phyloP scores from a whole-genome alignment of 1,140 invertebrate species.

The Orussus abietinus region DNA sequence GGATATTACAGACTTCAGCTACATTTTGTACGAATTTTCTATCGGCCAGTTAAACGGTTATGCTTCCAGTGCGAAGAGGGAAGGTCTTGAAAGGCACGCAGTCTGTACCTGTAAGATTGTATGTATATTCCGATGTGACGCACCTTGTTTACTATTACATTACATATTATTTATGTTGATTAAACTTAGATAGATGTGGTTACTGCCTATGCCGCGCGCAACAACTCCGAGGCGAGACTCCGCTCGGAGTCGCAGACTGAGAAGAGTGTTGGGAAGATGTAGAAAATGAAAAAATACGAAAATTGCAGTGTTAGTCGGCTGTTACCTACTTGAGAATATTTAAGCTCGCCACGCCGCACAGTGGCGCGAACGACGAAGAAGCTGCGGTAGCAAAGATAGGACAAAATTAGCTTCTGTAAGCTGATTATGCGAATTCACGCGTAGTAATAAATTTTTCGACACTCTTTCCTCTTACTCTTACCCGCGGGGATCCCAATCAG shows the following conservation, averaged over 20 bases:
- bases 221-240: constrained; percentile 15
- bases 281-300: too few relatives aligned
- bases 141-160: constrained; percentile 30
- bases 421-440: too few relatives aligned
- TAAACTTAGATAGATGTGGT: constrained; percentile 6
- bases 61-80: constrained; percentile 25
- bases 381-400: too few relatives aligned
- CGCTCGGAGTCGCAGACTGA: constrained; percentile 17
- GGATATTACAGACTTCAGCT: too few relatives aligned
- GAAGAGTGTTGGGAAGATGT: constrained; percentile 6
- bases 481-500: constrained; percentile 8
- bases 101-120: constrained; percentile 32
- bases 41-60: constrained; percentile 26
- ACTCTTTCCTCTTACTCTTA: constrained; percentile 15
- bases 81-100: constrained; percentile 18
- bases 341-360: too few relatives aligned
- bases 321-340: too few relatives aligned
- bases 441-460: too few relatives aligned
- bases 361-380: too few relatives aligned
- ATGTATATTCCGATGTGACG: constrained; percentile 28
- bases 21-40: too few relatives aligned
- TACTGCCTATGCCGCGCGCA: constrained; percentile 19
- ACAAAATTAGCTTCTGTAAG: too few relatives aligned
- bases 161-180: constrained; percentile 29
- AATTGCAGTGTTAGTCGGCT: too few relatives aligned